These are phyloP conservation scores for Nomada fucata DNA, from an alignment of 2,888 invertebrate genomes.

Conservation along the genomic window DNA sequence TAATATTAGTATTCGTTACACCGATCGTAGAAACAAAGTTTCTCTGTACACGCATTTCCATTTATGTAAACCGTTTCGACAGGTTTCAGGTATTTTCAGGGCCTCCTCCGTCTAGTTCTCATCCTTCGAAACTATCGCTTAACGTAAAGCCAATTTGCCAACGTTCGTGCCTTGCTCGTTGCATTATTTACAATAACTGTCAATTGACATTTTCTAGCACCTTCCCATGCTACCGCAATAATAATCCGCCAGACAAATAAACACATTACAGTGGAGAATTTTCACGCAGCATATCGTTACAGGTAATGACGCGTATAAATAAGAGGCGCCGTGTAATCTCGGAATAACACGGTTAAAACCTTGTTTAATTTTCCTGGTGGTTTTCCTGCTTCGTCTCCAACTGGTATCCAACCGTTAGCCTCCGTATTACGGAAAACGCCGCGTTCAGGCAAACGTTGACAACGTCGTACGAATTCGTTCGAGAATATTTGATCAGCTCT, in stretches of 20 bases:
- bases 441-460: not conserved
- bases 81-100: too few relatives aligned
- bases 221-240: not conserved
- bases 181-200: too few relatives aligned
- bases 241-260: not conserved
- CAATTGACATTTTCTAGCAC: too few relatives aligned
- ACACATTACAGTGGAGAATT: not conserved
- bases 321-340: not conserved
- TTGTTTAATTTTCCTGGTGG: not conserved
- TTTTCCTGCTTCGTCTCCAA: not conserved
- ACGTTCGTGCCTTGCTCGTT: too few relatives aligned
- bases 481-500: conserved; percentile 62
- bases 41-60: too few relatives aligned
- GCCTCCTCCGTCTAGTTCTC: too few relatives aligned
- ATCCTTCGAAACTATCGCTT: too few relatives aligned
- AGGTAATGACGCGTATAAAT: not conserved
- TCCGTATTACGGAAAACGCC: conserved; percentile 29
- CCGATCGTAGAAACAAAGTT: too few relatives aligned
- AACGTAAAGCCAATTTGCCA: too few relatives aligned
- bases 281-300: not conserved
- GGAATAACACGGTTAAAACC: not conserved
- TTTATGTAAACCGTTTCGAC: too few relatives aligned
- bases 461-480: conserved; percentile 28
- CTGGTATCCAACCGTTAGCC: not conserved
- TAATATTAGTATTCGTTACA: too few relatives aligned